These are phyloP conservation scores for Aspidoscelis tigris DNA, from an alignment of 2,113 vertebrate species.

Conservation along the genomic window DNA sequence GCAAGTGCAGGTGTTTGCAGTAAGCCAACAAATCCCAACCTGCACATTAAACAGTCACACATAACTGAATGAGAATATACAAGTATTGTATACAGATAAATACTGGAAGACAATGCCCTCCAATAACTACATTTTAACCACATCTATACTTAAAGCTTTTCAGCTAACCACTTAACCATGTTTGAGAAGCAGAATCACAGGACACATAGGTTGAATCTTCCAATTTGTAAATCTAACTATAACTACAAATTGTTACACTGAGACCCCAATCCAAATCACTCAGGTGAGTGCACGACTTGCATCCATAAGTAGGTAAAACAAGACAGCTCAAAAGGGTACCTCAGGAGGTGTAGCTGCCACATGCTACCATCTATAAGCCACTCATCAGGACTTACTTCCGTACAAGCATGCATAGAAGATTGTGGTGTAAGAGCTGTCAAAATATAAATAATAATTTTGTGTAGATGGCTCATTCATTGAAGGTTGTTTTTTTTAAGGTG, in stretches of 20 bases:
- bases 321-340: too few species aligned
- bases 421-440: background rate
- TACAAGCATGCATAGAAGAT: too few species aligned
- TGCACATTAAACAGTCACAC: constrained; percentile 30
- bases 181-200: background rate
- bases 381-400: background rate
- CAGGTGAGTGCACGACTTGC: background rate
- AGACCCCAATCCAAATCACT: background rate
- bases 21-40: background rate
- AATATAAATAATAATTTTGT: background rate
- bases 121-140: constrained; percentile 4
- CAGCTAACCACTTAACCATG: background rate
- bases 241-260: background rate
- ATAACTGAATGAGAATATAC: constrained; percentile 70
- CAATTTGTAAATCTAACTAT: background rate
- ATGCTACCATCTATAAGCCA: too few species aligned
- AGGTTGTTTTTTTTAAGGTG: too few species aligned
- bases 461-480: too few species aligned
- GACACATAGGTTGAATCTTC: background rate
- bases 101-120: constrained; percentile 29
- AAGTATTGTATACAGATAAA: constrained; percentile 48
- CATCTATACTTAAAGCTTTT: background rate
- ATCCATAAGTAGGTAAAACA: too few species aligned
- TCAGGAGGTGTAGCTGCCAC: too few species aligned
- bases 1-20: background rate